These are phyloP conservation scores for Drymodes brunneopygia DNA, from an alignment of 2,113 vertebrate genomes.

Conservation along the genomic window DNA sequence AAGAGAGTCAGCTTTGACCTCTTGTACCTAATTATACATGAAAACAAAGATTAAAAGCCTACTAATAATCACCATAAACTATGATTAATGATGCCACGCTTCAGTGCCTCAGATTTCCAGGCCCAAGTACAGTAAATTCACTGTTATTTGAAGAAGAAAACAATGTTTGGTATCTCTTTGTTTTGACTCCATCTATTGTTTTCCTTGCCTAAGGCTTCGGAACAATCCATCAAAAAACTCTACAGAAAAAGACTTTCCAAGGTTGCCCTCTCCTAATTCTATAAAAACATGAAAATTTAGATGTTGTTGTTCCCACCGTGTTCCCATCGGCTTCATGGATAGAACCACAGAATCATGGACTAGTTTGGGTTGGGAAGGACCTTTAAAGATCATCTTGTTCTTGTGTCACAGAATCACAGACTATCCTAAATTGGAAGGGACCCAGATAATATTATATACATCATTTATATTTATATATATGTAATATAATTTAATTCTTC, in stretches of 20 bases:
- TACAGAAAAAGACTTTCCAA: background rate
- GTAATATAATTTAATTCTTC: background rate
- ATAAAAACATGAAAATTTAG: background rate
- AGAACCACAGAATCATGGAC: background rate
- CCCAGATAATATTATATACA: background rate
- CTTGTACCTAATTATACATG: constrained; percentile 62
- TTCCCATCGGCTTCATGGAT: accelerated
- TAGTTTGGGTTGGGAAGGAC: background rate
- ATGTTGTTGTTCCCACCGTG: background rate
- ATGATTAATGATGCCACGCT: constrained; percentile 63
- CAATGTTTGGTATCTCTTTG: background rate
- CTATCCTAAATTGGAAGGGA: background rate
- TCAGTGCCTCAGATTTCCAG: constrained; percentile 10
- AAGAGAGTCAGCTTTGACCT: constrained; percentile 53
- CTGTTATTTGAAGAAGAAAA: constrained; percentile 22
- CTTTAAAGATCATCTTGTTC: background rate
- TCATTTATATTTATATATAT: no score
- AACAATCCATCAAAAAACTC: background rate
- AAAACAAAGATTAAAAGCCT: constrained; percentile 67
- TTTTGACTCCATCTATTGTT: background rate
- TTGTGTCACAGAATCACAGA: background rate
- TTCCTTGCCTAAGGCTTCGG: background rate
- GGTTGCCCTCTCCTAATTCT: background rate
- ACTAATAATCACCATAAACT: constrained; percentile 66
- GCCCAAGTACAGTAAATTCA: constrained; percentile 32